A percentile compares a stretch with the other conserved stretches of the same genome.
Conservation (phyloP, 1,140 invertebrate species). For the Mya arenaria region DNA sequence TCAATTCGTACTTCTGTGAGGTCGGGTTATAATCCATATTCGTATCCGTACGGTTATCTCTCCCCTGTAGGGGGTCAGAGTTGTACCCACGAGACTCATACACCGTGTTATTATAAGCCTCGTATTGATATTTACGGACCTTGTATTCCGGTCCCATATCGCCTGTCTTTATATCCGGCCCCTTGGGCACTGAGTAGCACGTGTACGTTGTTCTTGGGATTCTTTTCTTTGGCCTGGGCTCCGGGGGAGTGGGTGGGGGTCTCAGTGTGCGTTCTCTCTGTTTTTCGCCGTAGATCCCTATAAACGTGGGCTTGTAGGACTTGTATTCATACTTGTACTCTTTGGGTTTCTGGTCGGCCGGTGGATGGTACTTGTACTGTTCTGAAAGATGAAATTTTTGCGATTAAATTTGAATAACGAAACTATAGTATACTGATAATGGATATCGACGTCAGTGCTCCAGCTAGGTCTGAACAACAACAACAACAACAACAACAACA, state of each 20-base stretch:
- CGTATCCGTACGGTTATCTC: background rate
- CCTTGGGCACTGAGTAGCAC: background rate
- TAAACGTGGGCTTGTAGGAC: background rate
- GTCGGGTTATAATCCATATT: background rate
- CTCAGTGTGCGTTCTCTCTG: background rate
- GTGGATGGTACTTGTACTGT: background rate
- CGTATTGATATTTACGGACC: background rate
- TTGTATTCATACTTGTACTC: background rate
- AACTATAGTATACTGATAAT: too few species aligned
- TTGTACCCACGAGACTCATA: background rate
- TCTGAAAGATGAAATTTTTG: background rate
- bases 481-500: too few species aligned
- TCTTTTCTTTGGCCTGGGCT: background rate
- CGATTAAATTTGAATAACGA: background rate
- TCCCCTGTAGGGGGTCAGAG: background rate
- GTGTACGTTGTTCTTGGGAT: background rate
- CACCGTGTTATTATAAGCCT: background rate
- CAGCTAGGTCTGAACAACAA: too few species aligned
- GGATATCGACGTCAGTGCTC: too few species aligned
- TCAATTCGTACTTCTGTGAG: background rate
- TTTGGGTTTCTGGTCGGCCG: background rate
- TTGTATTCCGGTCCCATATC: background rate
- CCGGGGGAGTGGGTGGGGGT: background rate
- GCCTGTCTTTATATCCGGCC: background rate
- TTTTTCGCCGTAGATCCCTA: background rate